These are phyloP conservation scores for Acomys russatus DNA, from an alignment of 2,797 vertebrate genomes.

Conservation along the genomic window DNA sequence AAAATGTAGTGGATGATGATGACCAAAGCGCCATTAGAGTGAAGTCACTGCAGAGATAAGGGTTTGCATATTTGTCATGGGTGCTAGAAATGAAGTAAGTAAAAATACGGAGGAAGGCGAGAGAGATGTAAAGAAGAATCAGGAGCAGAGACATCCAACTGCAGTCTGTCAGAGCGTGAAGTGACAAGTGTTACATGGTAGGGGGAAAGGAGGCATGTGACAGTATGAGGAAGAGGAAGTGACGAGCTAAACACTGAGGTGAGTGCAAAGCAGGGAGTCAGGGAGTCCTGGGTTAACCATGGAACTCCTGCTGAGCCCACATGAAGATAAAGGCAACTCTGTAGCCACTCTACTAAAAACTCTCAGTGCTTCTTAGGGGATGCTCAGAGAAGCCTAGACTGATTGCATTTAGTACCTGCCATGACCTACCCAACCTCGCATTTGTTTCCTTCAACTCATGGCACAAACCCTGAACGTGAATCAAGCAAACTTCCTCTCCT, in stretches of 20 bases:
- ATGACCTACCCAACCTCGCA: neutral
- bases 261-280: neutral
- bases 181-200: neutral
- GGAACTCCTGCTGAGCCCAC: neutral
- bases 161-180: neutral
- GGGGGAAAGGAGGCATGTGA: neutral
- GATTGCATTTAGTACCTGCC: neutral
- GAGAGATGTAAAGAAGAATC: neutral
- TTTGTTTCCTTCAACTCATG: neutral
- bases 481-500: neutral
- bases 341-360: neutral
- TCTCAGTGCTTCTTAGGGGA: neutral
- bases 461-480: neutral
- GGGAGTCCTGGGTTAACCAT: neutral
- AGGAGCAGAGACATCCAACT: neutral
- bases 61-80: neutral
- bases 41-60: neutral
- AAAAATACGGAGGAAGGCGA: neutral
- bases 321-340: neutral
- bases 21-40: neutral
- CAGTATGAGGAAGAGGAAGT: neutral
- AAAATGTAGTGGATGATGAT: neutral
- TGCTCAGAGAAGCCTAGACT: neutral
- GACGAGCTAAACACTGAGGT: neutral
- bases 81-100: neutral